These are phyloP conservation scores for Drosophila trapezifrons DNA, from an alignment of 1,140 invertebrate genomes.

Conservation along the genomic window DNA sequence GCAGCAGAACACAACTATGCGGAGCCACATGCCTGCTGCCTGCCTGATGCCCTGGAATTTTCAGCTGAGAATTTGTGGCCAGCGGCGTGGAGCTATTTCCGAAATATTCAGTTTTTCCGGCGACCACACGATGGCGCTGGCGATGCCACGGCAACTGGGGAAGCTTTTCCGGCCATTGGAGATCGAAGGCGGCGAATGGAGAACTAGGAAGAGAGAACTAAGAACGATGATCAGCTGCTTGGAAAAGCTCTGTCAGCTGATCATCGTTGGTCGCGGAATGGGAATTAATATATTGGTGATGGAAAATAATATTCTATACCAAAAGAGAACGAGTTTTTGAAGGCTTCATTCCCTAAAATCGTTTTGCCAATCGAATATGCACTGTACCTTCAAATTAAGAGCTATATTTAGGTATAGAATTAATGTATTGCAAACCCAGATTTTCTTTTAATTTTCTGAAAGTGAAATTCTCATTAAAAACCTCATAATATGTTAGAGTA, in stretches of 20 bases:
- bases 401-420: too few relatives aligned
- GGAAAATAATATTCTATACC: too few relatives aligned
- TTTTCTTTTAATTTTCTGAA: not conserved
- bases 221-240: conserved; percentile 20
- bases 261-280: not conserved
- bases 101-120: conserved; percentile 29
- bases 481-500: not conserved
- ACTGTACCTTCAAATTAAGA: too few relatives aligned
- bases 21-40: conserved; percentile 54
- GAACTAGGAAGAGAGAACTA: conserved; percentile 1
- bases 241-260: conserved; percentile 37
- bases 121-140: conserved; percentile 7
- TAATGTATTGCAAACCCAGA: too few relatives aligned
- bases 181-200: conserved; percentile 24
- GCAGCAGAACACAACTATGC: conserved; percentile 52
- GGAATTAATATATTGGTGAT: not conserved
- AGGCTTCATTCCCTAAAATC: too few relatives aligned
- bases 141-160: conserved; percentile 23
- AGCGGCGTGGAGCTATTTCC: conserved; percentile 37
- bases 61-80: conserved; percentile 17
- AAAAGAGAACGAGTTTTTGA: too few relatives aligned
- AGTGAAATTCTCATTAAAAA: not conserved
- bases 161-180: conserved; percentile 22
- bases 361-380: too few relatives aligned
- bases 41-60: conserved; percentile 40